These are phyloP conservation scores for Tor tambroides DNA, from an alignment of 2,113 vertebrate genomes.

Conservation along the genomic window DNA sequence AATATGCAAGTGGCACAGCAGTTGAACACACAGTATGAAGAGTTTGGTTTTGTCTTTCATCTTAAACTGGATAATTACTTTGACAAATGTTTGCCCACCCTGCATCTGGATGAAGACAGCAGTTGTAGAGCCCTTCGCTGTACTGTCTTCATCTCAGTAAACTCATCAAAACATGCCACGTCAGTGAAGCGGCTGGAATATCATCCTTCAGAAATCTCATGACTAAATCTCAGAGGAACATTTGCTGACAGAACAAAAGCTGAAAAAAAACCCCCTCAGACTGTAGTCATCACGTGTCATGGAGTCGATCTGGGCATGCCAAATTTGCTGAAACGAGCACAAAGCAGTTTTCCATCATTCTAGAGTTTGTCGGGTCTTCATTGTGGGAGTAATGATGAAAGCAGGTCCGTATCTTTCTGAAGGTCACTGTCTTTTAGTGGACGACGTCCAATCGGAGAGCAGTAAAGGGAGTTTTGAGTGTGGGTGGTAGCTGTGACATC, in stretches of 20 bases:
- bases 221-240: constrained; percentile 9
- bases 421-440: not conserved
- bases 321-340: not conserved
- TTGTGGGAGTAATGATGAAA: constrained; percentile 40
- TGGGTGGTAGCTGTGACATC: constrained; percentile 38
- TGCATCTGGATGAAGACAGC: not conserved
- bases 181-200: not conserved
- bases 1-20: not conserved
- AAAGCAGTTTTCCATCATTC: constrained; percentile 9
- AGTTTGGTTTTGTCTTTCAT: not conserved
- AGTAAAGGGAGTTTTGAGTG: constrained; percentile 18
- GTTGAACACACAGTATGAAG: not conserved
- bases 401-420: constrained; percentile 9
- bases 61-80: not conserved
- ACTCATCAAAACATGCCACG: not conserved
- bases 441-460: constrained; percentile 4
- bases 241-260: not conserved
- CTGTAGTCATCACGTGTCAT: constrained; percentile 8
- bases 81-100: not conserved
- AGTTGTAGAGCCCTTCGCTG: too few species aligned
- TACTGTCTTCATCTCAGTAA: not conserved
- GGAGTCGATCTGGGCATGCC: not conserved
- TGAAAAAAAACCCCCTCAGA: not conserved
- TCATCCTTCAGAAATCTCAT: not conserved
- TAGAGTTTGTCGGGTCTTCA: not conserved